These are phyloP conservation scores for Anadara kagoshimensis DNA, from an alignment of 1,140 invertebrate species.

Conservation along the genomic window DNA sequence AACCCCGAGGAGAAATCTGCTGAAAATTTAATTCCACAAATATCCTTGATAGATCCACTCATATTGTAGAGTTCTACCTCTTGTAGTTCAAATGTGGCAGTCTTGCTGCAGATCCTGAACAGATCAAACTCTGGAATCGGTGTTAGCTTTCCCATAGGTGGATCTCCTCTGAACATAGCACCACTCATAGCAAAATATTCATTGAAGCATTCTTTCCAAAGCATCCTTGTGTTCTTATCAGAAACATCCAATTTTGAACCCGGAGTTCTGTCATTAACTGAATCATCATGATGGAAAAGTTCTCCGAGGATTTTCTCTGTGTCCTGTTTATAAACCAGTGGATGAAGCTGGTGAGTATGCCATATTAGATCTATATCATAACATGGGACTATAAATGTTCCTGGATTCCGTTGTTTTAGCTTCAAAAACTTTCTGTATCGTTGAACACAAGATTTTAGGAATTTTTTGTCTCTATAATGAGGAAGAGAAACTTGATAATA, in stretches of 20 bases:
- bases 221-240: conserved; percentile 36
- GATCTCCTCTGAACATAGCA: conserved; percentile 64
- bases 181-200: conserved; percentile 57
- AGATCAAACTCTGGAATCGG: conserved; percentile 13
- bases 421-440: conserved; percentile 74
- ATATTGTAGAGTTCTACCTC: conserved; percentile 13
- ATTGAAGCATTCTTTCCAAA: conserved; percentile 52
- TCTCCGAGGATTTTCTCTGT: conserved; percentile 68
- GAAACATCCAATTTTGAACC: conserved; percentile 63
- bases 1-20: conserved; percentile 27
- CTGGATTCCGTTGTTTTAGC: conserved; percentile 69
- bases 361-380: conserved; percentile 75
- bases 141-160: conserved; percentile 45
- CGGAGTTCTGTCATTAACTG: conserved; percentile 70
- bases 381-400: conserved; percentile 74
- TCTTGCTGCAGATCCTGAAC: conserved; percentile 22
- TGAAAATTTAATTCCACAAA: conserved; percentile 24
- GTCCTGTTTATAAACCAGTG: conserved; percentile 65
- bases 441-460: conserved; percentile 68
- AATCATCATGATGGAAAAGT: conserved; percentile 71
- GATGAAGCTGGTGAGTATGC: conserved; percentile 74
- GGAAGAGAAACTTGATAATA: conserved; percentile 75
- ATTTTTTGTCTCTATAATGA: conserved; percentile 71
- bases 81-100: conserved; percentile 20
- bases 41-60: conserved; percentile 14